Evolutionary conservation across 2,797 vertebrate genomes (phyloP).

Genomic region (Xiphorhynchus erythropygius): DNA sequence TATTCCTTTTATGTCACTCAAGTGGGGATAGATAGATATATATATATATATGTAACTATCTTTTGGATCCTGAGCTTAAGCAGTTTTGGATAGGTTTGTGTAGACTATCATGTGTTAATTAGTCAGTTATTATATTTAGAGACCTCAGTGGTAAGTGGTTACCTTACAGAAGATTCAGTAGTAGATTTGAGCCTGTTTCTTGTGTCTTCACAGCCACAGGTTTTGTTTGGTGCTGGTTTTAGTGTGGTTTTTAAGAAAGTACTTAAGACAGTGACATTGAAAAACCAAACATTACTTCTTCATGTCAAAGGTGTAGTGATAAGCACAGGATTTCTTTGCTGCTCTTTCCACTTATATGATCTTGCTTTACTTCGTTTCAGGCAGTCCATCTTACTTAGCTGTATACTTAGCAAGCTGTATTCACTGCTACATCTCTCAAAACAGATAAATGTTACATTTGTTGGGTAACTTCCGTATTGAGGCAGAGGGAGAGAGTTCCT

Average conservation of each 20-base stretch:
- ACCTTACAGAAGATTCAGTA: neutral
- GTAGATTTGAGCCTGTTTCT: neutral
- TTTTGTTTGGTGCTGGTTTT: neutral
- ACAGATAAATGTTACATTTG: neutral
- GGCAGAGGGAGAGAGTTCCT: neutral
- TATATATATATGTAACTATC: neutral
- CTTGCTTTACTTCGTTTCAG: neutral
- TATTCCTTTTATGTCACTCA: neutral
- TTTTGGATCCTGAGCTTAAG: neutral
- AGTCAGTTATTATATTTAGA: neutral
- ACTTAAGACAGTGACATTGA: neutral
- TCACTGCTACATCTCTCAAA: neutral
- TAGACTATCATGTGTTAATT: neutral
- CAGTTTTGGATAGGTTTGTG: neutral
- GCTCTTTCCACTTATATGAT: neutral
- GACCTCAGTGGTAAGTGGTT: neutral
- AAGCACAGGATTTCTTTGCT: neutral
- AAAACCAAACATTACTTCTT: neutral
- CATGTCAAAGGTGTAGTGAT: neutral
- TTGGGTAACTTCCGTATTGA: neutral
- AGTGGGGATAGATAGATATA: fast-evolving
- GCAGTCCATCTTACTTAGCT: neutral
- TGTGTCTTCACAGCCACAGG: neutral
- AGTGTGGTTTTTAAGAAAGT: neutral
- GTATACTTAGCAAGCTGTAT: neutral